Conservation (phyloP, 2,113 vertebrate genomes). For the Myotis brandtii region DNA sequence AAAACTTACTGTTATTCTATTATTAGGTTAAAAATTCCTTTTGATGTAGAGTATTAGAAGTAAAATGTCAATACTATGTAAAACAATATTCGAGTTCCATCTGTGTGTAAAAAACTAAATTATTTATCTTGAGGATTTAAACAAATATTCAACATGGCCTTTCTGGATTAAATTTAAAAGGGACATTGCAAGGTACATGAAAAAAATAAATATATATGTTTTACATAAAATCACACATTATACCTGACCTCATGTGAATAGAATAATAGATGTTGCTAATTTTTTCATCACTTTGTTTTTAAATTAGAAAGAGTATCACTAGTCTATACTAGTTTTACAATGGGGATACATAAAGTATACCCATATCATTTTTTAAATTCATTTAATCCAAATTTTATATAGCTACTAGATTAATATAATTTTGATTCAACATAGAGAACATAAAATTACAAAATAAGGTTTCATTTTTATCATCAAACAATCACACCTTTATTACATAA, state of each 20-base stretch:
- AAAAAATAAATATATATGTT: neutral
- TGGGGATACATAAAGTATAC: neutral
- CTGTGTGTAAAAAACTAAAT: neutral
- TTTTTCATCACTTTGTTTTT: neutral
- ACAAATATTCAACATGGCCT: neutral
- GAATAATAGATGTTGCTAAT: neutral
- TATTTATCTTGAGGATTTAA: neutral
- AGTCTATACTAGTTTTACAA: neutral
- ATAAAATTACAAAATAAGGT: neutral
- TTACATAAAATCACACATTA: neutral
- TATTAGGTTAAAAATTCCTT: neutral
- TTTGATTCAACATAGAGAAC: neutral
- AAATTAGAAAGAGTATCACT: neutral
- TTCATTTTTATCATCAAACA: neutral
- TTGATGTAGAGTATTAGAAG: neutral
- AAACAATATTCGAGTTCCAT: neutral
- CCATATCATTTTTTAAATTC: neutral
- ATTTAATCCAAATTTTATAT: neutral
- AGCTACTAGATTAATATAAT: neutral
- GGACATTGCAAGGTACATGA: neutral
- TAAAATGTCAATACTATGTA: neutral
- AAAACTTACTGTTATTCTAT: neutral
- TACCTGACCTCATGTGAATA: neutral
- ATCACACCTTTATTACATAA: neutral
- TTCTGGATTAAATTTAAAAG: neutral